Evolutionary conservation across 2,888 invertebrate genomes (phyloP), one percentile per base, ranked within the genome.

Genomic region (Ernsta delagoae): DNA sequence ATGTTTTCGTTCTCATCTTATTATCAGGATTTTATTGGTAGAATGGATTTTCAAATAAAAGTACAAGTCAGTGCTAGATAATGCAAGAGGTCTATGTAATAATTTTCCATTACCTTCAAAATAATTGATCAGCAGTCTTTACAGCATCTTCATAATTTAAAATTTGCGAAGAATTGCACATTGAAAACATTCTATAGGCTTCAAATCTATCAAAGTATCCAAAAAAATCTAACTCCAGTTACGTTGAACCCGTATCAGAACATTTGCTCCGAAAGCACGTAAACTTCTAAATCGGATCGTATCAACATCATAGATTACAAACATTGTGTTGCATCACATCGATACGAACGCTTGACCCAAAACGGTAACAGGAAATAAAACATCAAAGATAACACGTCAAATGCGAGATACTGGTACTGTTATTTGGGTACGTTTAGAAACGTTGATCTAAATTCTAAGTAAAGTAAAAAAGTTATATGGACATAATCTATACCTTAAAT

Each of bases 311-410:
- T 7, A 61, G 56, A 67, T 61, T 60, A 60, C 54, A 54, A 36
- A 45, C 65, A 59, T 43, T 43, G 61, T 43, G 45, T 67, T 61
- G 54, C 61, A 56, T 61, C 67, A 56, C 53, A n/a, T 39, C 54
- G 53, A 53, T 59, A 53, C 31, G 48, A 68, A 63, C 70, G 67
- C 64, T 70, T 70, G 67, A 70, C 67, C 70, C 45, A 70, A 70
- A 86, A 70, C 59, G 63, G 63, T 50, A 56, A 59, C 67, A 70
- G 70, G 67, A 67, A 67, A 67, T 70, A 70, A 63, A 70, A 62
- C 66, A 63, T 70, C 59, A 67, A 63, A 67, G 63, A 73, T 71
- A 69, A 73, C 54, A 62, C 53, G 53, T 71, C 82, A 75, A 62
- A 67, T 61, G 61, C 43, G 43, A 54, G 53, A 64, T 43, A 64